Percentiles rank a stretch among this genome's conserved stretches.
Evolutionary conservation across 30 jellyfish, hydroid and myxozoan genomes (phyloP).

Genomic region (Hydractinia echinata): DNA sequence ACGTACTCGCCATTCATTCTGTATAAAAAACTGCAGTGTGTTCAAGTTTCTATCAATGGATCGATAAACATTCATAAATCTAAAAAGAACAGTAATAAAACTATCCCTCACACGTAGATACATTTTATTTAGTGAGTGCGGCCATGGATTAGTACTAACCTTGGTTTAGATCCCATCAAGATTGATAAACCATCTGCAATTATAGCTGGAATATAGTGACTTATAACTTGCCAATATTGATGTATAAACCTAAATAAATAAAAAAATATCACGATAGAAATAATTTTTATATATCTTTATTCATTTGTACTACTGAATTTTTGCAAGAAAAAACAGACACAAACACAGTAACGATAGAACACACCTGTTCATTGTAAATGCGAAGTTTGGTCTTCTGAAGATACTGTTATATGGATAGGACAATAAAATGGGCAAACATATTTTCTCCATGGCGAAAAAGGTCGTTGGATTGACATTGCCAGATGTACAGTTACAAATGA

Average conservation of each 20-base stretch:
- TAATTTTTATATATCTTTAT: background rate
- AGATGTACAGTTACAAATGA: constrained; percentile 74
- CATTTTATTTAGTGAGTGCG: background rate
- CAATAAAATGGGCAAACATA: constrained; percentile 19
- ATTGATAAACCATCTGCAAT: constrained; percentile 67
- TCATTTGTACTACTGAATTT: background rate
- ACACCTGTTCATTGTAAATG: constrained; percentile 26
- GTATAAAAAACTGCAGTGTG: constrained; percentile 57
- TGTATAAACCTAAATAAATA: constrained; percentile 32
- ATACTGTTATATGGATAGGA: constrained; percentile 69
- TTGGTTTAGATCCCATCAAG: constrained; percentile 77
- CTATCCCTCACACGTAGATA: background rate
- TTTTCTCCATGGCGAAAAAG: constrained; percentile 37
- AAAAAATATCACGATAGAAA: background rate
- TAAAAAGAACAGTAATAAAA: constrained; percentile 16
- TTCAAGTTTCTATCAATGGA: constrained; percentile 48
- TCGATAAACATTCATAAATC: constrained; percentile 43
- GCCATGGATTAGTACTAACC: constrained; percentile 28
- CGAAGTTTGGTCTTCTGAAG: constrained; percentile 81
- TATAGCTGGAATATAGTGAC: constrained; percentile 87
- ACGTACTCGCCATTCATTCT: constrained; percentile 62
- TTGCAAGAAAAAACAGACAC: background rate
- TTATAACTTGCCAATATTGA: constrained; percentile 70
- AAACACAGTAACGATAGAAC: too few species aligned
- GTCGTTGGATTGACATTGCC: constrained; percentile 70